A percentile compares a stretch with the other conserved stretches of the same genome.
Conservation (phyloP, 1,140 invertebrate species). For the Plutomurus gul region DNA sequence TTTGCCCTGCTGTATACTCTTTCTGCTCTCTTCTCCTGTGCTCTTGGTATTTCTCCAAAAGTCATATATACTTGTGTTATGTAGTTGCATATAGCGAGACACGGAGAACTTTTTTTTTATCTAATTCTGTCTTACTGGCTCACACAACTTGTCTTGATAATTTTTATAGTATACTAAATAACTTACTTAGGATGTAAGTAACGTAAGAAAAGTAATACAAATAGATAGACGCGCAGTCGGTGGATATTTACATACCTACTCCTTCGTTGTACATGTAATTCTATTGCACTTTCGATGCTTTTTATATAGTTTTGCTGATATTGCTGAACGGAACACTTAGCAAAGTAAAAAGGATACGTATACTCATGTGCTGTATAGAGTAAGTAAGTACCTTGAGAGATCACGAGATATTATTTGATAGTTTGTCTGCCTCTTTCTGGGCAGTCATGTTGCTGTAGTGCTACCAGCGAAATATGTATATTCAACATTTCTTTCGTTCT, state of each 20-base stretch:
- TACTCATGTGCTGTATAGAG: too few relatives aligned
- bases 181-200: neutral
- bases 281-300: too few relatives aligned
- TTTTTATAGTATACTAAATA: neutral
- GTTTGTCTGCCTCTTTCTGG: neutral
- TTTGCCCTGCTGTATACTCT: neutral
- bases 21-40: neutral
- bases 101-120: too few relatives aligned
- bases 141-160: neutral
- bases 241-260: too few relatives aligned
- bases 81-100: too few relatives aligned
- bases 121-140: neutral
- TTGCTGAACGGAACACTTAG: too few relatives aligned
- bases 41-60: neutral
- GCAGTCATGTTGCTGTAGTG: neutral
- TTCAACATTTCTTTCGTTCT: neutral
- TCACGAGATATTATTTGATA: constrained; percentile 1
- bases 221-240: too few relatives aligned
- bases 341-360: too few relatives aligned
- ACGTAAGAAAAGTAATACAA: too few relatives aligned
- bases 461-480: constrained; percentile 21
- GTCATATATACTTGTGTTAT: too few relatives aligned
- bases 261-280: too few relatives aligned
- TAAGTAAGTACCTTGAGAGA: neutral
- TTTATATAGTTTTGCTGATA: too few relatives aligned